These are phyloP conservation scores for Corythoichthys intestinalis DNA, from an alignment of 2,113 vertebrate species.

Conservation along the genomic window DNA sequence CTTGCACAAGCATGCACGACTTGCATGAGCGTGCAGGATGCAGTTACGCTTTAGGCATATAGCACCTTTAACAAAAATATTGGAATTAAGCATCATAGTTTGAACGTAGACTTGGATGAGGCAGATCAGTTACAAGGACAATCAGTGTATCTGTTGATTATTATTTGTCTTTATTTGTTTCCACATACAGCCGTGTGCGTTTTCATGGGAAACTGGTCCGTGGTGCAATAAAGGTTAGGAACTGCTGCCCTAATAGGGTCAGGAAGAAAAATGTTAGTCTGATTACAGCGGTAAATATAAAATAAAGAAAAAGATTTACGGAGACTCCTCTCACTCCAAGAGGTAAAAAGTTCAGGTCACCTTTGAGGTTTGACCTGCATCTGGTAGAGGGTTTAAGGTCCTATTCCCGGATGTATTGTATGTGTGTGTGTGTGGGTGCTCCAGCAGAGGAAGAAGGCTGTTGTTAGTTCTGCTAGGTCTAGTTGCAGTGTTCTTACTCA, in stretches of 20 bases:
- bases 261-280: not conserved
- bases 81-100: no score
- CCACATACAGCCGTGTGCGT: not conserved
- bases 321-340: slow-evolving; percentile 3
- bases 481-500: slow-evolving; percentile 46
- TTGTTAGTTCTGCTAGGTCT: slow-evolving; percentile 17
- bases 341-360: slow-evolving; percentile 16
- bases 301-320: slow-evolving; percentile 9
- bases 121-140: not conserved
- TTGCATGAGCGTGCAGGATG: no score
- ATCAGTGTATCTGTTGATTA: not conserved
- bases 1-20: no score
- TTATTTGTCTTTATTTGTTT: not conserved
- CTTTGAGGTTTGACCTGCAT: slow-evolving; percentile 56
- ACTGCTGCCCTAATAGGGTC: not conserved
- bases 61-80: no score
- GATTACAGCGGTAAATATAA: slow-evolving; percentile 13
- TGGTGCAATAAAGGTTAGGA: not conserved
- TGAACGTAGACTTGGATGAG: no score
- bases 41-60: no score
- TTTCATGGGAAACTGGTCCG: not conserved
- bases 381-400: slow-evolving; percentile 47
- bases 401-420: slow-evolving; percentile 37
- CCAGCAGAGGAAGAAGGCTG: slow-evolving; percentile 8
- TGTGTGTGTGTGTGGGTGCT: slow-evolving; percentile 5